Percentiles rank a stretch among this genome's conserved stretches.
phyloP scores from a whole-genome alignment of 2,113 vertebrate species.

The Synchiropus splendidus region DNA sequence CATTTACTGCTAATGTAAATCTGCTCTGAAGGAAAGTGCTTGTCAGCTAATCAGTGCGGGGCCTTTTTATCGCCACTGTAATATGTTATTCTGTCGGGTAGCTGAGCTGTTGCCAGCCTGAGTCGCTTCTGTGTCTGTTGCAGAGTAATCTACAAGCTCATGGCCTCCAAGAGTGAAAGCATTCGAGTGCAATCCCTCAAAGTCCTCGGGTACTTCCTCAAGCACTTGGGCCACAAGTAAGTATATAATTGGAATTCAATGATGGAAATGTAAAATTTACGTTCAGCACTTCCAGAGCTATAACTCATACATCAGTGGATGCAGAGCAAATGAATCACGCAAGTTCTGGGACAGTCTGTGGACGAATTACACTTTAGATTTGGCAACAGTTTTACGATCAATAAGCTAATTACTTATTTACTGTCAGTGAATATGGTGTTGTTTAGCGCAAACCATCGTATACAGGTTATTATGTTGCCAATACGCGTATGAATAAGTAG shows the following conservation, averaged over 20 bases:
- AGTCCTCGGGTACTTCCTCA: constrained; percentile 93
- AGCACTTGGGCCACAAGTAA: constrained; percentile 97
- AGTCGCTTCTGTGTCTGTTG: constrained; percentile 35
- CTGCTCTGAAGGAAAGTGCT: constrained; percentile 24
- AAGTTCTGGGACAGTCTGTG: too few species aligned
- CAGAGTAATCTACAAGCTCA: constrained; percentile 92
- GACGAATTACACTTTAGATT: too few species aligned
- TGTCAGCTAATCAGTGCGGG: constrained; percentile 35
- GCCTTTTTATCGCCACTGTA: constrained; percentile 25
- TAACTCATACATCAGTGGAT: too few species aligned
- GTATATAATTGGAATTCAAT: constrained; percentile 37
- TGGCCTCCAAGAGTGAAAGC: constrained; percentile 92
- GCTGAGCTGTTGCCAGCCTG: constrained; percentile 15
- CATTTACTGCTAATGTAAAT: constrained; percentile 34
- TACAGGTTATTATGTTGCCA: too few species aligned
- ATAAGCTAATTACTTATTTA: too few species aligned
- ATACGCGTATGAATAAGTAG: too few species aligned
- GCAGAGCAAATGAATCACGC: too few species aligned
- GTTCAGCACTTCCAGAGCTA: too few species aligned
- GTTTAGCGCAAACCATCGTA: too few species aligned
- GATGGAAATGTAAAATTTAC: too few species aligned
- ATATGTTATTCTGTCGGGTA: constrained; percentile 21
- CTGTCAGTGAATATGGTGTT: too few species aligned
- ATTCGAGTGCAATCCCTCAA: constrained; percentile 95
- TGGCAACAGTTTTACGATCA: too few species aligned